phyloP scores from a whole-genome alignment of 2,888 invertebrate species.

The Noctua pronuba region DNA sequence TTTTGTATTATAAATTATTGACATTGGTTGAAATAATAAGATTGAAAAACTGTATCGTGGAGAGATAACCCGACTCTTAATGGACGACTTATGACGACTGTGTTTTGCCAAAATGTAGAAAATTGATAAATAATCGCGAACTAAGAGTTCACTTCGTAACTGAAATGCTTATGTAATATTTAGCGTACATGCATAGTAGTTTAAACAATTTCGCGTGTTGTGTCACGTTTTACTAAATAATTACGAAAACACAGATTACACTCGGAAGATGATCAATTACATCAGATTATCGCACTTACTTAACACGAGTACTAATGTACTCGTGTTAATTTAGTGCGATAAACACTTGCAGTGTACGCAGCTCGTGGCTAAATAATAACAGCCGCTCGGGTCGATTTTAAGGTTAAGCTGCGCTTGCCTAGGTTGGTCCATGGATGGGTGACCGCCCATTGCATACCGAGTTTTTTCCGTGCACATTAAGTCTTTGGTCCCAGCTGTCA shows the following conservation, averaged over 20 bases:
- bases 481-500: no score
- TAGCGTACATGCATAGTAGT: conserved; percentile 13
- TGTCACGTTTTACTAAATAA: conserved; percentile 1
- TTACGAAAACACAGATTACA: conserved; percentile 11
- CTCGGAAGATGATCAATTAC: conserved; percentile 9
- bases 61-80: conserved; percentile 43
- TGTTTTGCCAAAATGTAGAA: conserved; percentile 29
- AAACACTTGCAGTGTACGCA: neutral
- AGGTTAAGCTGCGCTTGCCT: no score
- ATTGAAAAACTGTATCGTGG: neutral
- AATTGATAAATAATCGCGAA: conserved; percentile 46
- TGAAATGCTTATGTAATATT: conserved; percentile 45
- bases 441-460: no score
- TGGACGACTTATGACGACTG: conserved; percentile 15
- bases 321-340: neutral
- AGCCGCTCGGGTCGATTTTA: no score
- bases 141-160: conserved; percentile 9
- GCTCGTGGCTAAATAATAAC: no score
- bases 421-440: no score
- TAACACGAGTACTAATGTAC: neutral
- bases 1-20: conserved; percentile 34
- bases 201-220: neutral
- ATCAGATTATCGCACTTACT: no score
- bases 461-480: no score
- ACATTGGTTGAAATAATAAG: conserved; percentile 18